A percentile compares a stretch with the other conserved stretches of the same genome.
Evolutionary conservation across 2,888 invertebrate genomes (phyloP).

Genomic region (Chaetogeoica ovagalla): DNA sequence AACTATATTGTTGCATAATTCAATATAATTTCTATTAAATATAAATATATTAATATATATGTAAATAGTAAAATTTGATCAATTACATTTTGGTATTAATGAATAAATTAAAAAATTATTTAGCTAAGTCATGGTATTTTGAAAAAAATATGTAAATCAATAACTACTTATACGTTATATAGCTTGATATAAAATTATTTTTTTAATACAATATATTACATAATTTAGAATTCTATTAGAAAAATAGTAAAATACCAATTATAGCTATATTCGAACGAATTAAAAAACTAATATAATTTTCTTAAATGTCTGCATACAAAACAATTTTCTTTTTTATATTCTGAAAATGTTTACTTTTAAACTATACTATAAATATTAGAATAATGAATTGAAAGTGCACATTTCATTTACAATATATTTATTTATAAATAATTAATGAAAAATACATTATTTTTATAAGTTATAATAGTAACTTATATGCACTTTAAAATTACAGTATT

Average conservation of each 20-base stretch:
- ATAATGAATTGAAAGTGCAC: constrained; percentile 14
- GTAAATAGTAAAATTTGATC: constrained; percentile 24
- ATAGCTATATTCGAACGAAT: not conserved
- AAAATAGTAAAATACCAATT: not conserved
- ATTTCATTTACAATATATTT: not conserved
- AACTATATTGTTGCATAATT: no score
- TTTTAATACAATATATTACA: not conserved
- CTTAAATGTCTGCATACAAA: not conserved
- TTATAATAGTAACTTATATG: not conserved
- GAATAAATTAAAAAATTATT: not conserved
- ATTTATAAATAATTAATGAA: not conserved
- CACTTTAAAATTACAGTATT: not conserved
- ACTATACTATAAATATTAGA: not conserved
- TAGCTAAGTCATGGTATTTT: constrained; percentile 1
- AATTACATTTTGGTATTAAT: constrained; percentile 21
- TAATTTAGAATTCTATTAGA: not conserved
- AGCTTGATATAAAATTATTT: constrained; percentile 1
- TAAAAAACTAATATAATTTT: constrained; percentile 5
- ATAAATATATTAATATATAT: not conserved
- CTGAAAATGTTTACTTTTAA: not conserved
- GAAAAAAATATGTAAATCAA: not conserved
- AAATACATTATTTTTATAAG: not conserved
- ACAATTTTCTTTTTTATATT: constrained; percentile 4
- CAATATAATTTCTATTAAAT: not conserved
- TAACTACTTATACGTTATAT: not conserved